These are phyloP conservation scores for Cataglyphis cursor DNA, from an alignment of 2,888 invertebrate genomes.

Conservation along the genomic window DNA sequence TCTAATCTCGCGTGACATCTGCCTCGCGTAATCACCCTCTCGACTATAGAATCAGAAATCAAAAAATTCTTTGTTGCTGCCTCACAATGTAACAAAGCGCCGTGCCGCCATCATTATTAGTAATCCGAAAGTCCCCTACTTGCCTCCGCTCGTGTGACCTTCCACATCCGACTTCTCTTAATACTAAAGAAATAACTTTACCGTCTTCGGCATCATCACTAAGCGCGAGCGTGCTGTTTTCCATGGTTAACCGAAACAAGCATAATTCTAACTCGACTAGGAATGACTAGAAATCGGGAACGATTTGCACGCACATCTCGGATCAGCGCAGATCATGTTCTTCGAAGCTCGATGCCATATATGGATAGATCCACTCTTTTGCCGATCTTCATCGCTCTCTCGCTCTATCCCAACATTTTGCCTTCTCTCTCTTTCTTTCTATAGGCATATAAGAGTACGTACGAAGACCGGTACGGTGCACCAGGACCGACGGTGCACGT, in stretches of 20 bases:
- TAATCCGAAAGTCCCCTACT: conserved; percentile 50
- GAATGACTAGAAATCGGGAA: conserved; percentile 48
- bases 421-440: conserved; percentile 43
- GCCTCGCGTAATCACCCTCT: conserved; percentile 56
- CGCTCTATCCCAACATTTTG: background rate
- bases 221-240: conserved; percentile 29
- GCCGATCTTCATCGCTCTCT: background rate
- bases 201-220: background rate
- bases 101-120: conserved; percentile 49
- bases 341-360: conserved; percentile 39
- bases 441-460: conserved; percentile 68
- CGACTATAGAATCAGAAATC: conserved; percentile 54
- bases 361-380: background rate
- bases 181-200: conserved; percentile 24
- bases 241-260: background rate
- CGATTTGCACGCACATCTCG: conserved; percentile 55
- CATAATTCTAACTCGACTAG: conserved; percentile 29
- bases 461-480: conserved; percentile 59
- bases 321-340: conserved; percentile 44
- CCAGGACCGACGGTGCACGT: conserved; percentile 65
- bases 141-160: conserved; percentile 45
- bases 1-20: conserved; percentile 38
- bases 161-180: conserved; percentile 9
- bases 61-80: conserved; percentile 53
- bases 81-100: conserved; percentile 56